Base-by-base conservation (phyloP, 2,113 vertebrate species). In the Parus major region DNA sequence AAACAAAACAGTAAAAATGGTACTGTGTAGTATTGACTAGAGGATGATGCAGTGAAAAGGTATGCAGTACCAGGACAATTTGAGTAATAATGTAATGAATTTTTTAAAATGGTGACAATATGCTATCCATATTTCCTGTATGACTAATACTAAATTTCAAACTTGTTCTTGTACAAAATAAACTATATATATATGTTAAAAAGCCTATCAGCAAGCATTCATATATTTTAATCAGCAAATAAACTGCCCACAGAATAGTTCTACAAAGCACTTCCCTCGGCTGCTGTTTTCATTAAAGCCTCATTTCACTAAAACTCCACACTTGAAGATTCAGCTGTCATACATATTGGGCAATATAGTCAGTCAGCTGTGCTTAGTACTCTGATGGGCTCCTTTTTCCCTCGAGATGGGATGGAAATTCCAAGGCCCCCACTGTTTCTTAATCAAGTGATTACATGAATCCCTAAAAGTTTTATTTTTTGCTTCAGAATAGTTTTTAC, bases 321-420 rank as follows among this genome's bases (percentile, higher is more conserved):
- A 82, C 17, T 12, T 25, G 18, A 90, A 52, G 39, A 50, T 41
- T 46, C 5, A 3, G 15, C 4, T 46, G 5, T 50, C 35, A 49
- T 4, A 28, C 6, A 24, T 24, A 35, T 28, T 49, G 16, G 22
- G 27, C 33, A 76, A 56, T 3, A 29, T 0, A 84, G 9, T 2
- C 61, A 65, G 20, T 31, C 28, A 53, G 12, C 36, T 42, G 29
- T 2, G 5, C 15, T 75, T 57, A 59, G 44, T n/a, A 73, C 9
- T 52, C 35, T 44, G 25, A 65, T 9, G 10, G 28, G 33, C 33
- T 79, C 36, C 39, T 46, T 55, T 22, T 20, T 11, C 15, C 16
- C 20, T 61, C 56, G 59, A 36, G 22, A 63, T 12, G 7, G 15
- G 17, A 53, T 6, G 5, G 7, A 47, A 75, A 82, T 49, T 44